Evolutionary conservation across 2,888 invertebrate species (phyloP).

Genomic region (Eilema sororculum): DNA sequence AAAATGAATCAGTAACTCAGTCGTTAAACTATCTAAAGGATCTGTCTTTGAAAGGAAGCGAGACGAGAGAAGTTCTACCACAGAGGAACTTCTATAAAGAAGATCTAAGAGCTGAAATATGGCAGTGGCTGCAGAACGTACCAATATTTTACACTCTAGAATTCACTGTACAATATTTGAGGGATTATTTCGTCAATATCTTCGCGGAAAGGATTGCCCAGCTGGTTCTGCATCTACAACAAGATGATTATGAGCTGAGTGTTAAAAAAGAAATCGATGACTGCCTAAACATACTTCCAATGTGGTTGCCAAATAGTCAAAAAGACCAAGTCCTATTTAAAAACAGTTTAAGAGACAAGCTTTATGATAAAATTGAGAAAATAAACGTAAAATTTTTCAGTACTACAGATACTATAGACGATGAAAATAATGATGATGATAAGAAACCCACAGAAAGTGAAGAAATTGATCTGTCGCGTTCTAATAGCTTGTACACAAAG

Average conservation of each 20-base stretch:
- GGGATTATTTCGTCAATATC: constrained; percentile 52
- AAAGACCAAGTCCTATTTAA: constrained; percentile 48
- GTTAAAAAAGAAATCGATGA: constrained; percentile 55
- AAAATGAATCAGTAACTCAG: constrained; percentile 6
- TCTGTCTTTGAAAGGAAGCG: constrained; percentile 11
- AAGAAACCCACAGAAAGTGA: not conserved
- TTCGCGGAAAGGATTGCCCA: constrained; percentile 59
- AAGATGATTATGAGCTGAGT: constrained; percentile 47
- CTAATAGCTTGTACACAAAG: constrained; percentile 19
- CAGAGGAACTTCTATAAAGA: constrained; percentile 52
- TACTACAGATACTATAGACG: not conserved
- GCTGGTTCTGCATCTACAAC: constrained; percentile 31
- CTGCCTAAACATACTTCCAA: constrained; percentile 57
- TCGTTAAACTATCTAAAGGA: constrained; percentile 9
- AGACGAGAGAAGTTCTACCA: constrained; percentile 27
- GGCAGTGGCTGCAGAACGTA: constrained; percentile 60
- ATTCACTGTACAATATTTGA: constrained; percentile 49
- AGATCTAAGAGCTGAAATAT: constrained; percentile 50
- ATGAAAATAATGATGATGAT: not conserved
- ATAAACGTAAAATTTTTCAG: constrained; percentile 45
- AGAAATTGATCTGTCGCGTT: not conserved
- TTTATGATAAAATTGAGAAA: constrained; percentile 53
- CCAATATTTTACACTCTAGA: constrained; percentile 51
- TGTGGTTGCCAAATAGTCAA: constrained; percentile 56
- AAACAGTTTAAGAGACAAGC: constrained; percentile 50